Percentiles rank a stretch among this genome's conserved stretches.
Evolutionary conservation across 2,113 vertebrate species (phyloP).

Genomic region (Nothobranchius furzeri): DNA sequence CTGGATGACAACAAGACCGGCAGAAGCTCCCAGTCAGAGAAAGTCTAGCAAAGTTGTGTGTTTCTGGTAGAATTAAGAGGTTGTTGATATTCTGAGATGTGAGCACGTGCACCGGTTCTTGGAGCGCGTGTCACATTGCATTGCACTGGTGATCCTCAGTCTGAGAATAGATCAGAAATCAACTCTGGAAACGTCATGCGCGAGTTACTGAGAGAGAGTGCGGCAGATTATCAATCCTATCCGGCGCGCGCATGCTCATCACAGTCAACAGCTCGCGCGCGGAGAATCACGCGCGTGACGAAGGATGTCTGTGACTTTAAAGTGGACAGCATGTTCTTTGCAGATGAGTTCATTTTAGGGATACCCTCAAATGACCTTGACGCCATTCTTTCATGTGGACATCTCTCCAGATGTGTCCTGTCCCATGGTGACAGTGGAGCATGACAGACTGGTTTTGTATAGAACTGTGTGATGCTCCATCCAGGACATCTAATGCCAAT

Average conservation of each 20-base stretch:
- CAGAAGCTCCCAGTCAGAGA: background rate
- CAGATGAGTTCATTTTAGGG: background rate
- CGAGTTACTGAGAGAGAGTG: background rate
- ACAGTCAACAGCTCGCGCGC: conserved; percentile 1
- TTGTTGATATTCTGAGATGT: conserved; percentile 37
- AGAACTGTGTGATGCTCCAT: background rate
- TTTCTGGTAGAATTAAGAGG: background rate
- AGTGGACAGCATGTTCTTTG: conserved; percentile 16
- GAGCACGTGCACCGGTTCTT: conserved; percentile 50
- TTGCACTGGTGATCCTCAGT: conserved; percentile 1
- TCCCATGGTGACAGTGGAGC: background rate
- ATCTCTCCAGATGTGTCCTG: conserved; percentile 10
- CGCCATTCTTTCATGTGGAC: conserved; percentile 40
- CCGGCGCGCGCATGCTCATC: conserved; percentile 1
- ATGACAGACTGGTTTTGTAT: background rate
- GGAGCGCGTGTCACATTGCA: conserved; percentile 19
- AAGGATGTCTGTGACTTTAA: background rate
- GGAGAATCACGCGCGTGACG: background rate
- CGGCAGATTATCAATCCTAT: conserved; percentile 20
- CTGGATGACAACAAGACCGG: conserved; percentile 1
- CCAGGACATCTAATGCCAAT: background rate
- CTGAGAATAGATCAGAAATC: background rate
- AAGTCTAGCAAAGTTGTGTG: background rate
- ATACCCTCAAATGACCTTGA: conserved; percentile 75
- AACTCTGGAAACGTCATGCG: background rate